A percentile compares a stretch with the other conserved stretches of the same genome.
Conservation (phyloP, 37 sponge, comb jelly and placozoan species). For the Chondrosia reniformis region DNA sequence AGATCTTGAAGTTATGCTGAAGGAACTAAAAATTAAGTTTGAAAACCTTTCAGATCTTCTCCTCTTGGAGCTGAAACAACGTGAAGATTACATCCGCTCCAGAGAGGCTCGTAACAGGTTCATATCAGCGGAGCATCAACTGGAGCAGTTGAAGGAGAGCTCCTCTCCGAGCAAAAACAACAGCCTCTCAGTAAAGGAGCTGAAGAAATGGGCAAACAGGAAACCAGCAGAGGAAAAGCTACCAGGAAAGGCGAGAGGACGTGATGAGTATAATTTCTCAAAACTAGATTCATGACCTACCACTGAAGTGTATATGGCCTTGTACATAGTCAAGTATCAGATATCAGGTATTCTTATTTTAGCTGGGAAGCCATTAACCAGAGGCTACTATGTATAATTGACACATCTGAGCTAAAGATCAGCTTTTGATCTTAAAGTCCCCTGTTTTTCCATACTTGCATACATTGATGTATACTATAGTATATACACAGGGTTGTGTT, state of each 20-base stretch:
- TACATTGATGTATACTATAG: too few relatives aligned
- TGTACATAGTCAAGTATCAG: too few relatives aligned
- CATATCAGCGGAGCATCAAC: constrained; percentile 38
- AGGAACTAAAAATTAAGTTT: constrained; percentile 64
- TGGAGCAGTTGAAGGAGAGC: constrained; percentile 13
- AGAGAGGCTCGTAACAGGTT: constrained; percentile 62
- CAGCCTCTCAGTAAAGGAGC: constrained; percentile 15
- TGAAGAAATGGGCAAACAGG: constrained; percentile 3
- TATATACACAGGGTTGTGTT: too few relatives aligned
- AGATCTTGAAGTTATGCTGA: constrained; percentile 50
- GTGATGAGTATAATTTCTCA: too few relatives aligned
- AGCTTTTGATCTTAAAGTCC: too few relatives aligned
- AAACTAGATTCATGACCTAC: too few relatives aligned
- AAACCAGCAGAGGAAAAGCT: not conserved
- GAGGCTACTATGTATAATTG: too few relatives aligned
- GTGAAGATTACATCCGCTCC: constrained; percentile 31
- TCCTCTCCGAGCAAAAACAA: not conserved
- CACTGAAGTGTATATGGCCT: too few relatives aligned
- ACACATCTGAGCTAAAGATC: too few relatives aligned
- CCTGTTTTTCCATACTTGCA: too few relatives aligned
- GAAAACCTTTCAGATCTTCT: constrained; percentile 39
- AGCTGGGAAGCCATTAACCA: too few relatives aligned
- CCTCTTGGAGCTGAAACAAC: constrained; percentile 26
- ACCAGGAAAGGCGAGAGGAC: not conserved
- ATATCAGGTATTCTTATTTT: too few relatives aligned